These are phyloP conservation scores for Natator depressus DNA, from an alignment of 2,113 vertebrate species.

Conservation along the genomic window DNA sequence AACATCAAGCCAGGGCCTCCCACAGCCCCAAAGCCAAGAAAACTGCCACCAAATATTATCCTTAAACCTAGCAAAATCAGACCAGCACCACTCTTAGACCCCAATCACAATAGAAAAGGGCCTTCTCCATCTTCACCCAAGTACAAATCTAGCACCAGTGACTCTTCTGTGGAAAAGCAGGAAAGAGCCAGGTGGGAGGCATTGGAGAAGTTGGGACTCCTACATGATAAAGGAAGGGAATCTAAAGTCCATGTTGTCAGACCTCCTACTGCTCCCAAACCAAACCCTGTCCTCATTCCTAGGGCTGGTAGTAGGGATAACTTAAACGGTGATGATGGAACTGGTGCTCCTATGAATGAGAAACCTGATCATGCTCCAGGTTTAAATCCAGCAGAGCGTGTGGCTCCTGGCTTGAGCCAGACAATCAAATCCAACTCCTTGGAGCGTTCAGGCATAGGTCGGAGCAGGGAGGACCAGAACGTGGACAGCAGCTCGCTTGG, in stretches of 20 bases:
- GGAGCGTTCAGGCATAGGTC: slow-evolving; percentile 77
- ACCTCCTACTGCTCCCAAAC: not conserved
- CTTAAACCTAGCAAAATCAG: slow-evolving; percentile 81
- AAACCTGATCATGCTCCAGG: not conserved
- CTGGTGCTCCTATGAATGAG: not conserved
- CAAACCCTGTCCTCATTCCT: not conserved
- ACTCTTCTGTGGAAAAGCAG: slow-evolving; percentile 63
- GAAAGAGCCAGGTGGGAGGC: slow-evolving; percentile 85
- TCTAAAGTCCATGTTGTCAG: slow-evolving; percentile 41
- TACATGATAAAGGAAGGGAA: slow-evolving; percentile 68
- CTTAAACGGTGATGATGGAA: not conserved
- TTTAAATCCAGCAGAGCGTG: slow-evolving; percentile 32
- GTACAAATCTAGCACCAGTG: slow-evolving; percentile 13
- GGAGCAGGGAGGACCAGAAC: slow-evolving; percentile 72
- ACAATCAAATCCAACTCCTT: slow-evolving; percentile 79
- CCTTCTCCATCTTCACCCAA: rapidly evolving
- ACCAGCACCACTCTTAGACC: not conserved
- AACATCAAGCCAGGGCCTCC: slow-evolving; percentile 75
- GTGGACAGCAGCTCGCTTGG: slow-evolving; percentile 66
- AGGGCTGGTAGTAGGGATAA: not conserved
- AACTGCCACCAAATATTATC: slow-evolving; percentile 77
- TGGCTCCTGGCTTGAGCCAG: slow-evolving; percentile 30
- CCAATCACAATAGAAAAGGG: slow-evolving; percentile 29
- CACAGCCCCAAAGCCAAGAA: slow-evolving; percentile 85
- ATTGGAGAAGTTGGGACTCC: slow-evolving; percentile 89